These are phyloP conservation scores for Hydropotes inermis DNA, from an alignment of 2,113 vertebrate genomes.

Conservation along the genomic window DNA sequence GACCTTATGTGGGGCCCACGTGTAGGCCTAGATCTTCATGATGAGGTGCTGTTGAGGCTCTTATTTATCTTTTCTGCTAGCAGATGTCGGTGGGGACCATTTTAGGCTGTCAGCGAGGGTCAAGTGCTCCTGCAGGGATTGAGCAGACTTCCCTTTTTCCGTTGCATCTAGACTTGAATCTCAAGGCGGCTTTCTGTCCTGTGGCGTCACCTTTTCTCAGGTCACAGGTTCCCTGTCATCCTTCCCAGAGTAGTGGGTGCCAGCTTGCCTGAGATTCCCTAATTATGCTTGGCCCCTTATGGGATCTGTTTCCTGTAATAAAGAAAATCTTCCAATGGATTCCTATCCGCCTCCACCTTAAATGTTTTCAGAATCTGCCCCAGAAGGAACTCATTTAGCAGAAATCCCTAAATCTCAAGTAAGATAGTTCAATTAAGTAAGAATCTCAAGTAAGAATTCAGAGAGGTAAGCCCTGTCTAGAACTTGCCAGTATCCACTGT, in stretches of 20 bases:
- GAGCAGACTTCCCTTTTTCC: background rate
- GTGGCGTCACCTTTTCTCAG: background rate
- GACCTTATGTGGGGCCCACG: background rate
- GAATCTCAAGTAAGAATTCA: too few species aligned
- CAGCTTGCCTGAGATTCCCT: background rate
- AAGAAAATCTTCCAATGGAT: background rate
- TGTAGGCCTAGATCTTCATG: background rate
- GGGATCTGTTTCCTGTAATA: background rate
- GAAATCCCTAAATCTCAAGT: background rate
- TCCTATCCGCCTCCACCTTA: background rate
- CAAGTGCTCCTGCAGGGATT: background rate
- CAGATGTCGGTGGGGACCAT: background rate
- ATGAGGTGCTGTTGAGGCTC: background rate
- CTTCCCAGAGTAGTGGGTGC: background rate
- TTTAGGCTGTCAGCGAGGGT: background rate
- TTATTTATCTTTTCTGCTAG: background rate
- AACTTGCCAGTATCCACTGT: background rate
- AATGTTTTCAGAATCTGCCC: background rate
- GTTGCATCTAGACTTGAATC: background rate
- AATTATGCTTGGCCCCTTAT: background rate
- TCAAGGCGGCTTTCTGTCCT: background rate
- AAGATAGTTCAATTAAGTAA: background rate
- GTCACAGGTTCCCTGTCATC: background rate
- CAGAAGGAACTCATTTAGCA: background rate
- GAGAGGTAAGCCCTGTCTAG: background rate